These are phyloP conservation scores for Synergus gifuensis DNA, from an alignment of 2,888 invertebrate genomes.

Conservation along the genomic window DNA sequence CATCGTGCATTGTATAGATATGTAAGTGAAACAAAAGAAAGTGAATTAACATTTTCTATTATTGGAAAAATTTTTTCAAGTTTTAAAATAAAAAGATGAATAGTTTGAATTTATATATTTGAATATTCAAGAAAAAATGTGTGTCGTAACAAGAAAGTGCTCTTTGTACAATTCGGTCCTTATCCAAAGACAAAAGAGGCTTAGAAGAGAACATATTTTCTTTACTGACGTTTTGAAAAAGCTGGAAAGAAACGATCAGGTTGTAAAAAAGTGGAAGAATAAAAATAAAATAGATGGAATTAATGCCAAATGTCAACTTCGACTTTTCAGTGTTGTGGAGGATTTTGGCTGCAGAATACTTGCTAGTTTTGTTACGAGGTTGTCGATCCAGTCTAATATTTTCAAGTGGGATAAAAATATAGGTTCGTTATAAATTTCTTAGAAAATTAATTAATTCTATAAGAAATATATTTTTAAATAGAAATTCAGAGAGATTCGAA, in stretches of 20 bases:
- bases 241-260: background rate
- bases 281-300: background rate
- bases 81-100: background rate
- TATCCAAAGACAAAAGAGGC: background rate
- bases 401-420: background rate
- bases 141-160: background rate
- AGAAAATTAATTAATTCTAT: background rate
- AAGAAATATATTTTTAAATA: background rate
- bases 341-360: background rate
- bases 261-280: background rate
- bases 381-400: background rate
- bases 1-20: background rate
- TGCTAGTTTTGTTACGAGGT: background rate
- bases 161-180: background rate
- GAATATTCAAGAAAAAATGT: background rate
- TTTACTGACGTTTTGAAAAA: background rate
- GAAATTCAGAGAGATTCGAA: background rate
- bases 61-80: background rate
- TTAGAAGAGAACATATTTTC: background rate
- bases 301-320: background rate
- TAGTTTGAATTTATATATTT: background rate
- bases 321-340: background rate
- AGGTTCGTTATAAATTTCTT: background rate
- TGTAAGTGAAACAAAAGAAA: background rate
- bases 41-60: background rate